phyloP scores from a whole-genome alignment of 30 jellyfish, hydroid and myxozoan species.

The Aurelia sp. region DNA sequence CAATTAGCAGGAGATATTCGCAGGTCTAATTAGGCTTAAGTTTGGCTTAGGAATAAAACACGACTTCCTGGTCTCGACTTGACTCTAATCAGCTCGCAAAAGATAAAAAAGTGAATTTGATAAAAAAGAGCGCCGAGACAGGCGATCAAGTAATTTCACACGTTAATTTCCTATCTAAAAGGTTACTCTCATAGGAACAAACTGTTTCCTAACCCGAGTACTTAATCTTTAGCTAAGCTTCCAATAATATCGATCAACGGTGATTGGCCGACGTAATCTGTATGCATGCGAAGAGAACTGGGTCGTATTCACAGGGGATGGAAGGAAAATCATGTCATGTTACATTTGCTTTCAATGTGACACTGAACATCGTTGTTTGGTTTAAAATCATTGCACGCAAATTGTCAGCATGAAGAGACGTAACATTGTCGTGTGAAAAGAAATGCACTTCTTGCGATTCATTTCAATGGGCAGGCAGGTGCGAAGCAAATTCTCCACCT shows the following conservation, averaged over 20 bases:
- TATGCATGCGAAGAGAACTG: constrained; percentile 37
- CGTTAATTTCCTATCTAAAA: constrained; percentile 21
- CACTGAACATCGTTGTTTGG: background rate
- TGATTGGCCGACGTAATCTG: constrained; percentile 22
- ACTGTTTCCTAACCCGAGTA: constrained; percentile 8
- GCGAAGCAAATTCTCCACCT: too few relatives aligned
- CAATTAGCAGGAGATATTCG: too few relatives aligned
- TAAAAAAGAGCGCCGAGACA: too few relatives aligned
- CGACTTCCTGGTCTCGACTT: too few relatives aligned
- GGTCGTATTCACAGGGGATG: constrained; percentile 17
- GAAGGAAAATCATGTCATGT: constrained; percentile 57
- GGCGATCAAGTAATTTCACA: constrained; percentile 5
- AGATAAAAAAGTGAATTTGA: too few relatives aligned
- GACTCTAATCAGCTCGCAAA: too few relatives aligned
- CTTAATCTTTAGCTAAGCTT: background rate
- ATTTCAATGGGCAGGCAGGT: too few relatives aligned
- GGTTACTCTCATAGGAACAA: constrained; percentile 40
- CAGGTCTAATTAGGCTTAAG: too few relatives aligned
- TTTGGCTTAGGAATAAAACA: too few relatives aligned
- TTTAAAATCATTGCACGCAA: constrained; percentile 8
- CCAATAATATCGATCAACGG: constrained; percentile 22
- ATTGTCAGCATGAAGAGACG: background rate
- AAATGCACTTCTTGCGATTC: too few relatives aligned
- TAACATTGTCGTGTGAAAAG: background rate
- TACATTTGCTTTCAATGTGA: background rate